Evolutionary conservation across 2,888 invertebrate genomes (phyloP).

Genomic region (Stictocephala bisonia): DNA sequence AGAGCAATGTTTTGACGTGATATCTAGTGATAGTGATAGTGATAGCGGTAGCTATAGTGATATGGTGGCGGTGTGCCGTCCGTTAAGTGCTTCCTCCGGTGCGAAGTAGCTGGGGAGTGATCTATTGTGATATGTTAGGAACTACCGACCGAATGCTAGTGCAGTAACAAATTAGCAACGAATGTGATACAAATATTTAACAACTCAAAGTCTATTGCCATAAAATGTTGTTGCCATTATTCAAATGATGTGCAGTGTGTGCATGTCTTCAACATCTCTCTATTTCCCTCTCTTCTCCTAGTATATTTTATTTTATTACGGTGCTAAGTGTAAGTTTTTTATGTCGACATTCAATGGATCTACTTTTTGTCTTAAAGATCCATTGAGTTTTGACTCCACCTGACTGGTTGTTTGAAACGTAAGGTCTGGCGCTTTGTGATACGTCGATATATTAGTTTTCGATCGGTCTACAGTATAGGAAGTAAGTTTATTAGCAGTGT

Average conservation of each 20-base stretch:
- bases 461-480: conserved; percentile 36
- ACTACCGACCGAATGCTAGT: conserved; percentile 27
- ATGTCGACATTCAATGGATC: conserved; percentile 25
- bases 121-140: conserved; percentile 40
- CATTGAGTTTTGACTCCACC: conserved; percentile 28
- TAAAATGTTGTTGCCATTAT: conserved; percentile 49
- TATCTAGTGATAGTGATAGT: conserved; percentile 34
- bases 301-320: conserved; percentile 34
- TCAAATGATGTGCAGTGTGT: conserved; percentile 5
- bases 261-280: conserved; percentile 15
- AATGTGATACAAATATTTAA: conserved; percentile 49
- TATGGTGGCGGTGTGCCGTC: conserved; percentile 13
- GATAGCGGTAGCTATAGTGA: too few species aligned
- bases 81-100: conserved; percentile 48
- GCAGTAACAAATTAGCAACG: conserved; percentile 46
- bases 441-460: conserved; percentile 37
- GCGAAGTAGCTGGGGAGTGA: conserved; percentile 46
- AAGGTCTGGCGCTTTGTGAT: conserved; percentile 38
- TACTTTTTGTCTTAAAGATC: background rate
- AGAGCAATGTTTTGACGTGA: conserved; percentile 40
- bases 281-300: conserved; percentile 22
- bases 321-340: conserved; percentile 36
- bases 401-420: conserved; percentile 34
- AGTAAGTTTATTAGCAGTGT: conserved; percentile 33
- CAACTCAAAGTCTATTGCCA: conserved; percentile 47